Conservation (phyloP, 2,113 vertebrate species). For the Myotis davidii region DNA sequence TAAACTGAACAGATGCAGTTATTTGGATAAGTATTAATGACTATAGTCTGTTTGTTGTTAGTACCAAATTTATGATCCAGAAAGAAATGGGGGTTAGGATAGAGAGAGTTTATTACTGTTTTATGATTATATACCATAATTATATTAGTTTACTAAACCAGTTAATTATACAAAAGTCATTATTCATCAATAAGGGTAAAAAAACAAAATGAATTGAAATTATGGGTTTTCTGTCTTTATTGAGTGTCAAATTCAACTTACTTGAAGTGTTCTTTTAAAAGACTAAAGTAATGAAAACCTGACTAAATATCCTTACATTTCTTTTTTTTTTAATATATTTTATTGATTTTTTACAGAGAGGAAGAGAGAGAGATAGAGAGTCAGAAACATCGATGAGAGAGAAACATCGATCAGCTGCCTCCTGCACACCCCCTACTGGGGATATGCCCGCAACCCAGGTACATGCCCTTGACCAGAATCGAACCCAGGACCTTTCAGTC, state of each 20-base stretch:
- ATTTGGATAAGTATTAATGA: not conserved
- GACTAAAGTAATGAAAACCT: not conserved
- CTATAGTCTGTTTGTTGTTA: not conserved
- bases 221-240: not conserved
- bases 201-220: not conserved
- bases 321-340: too few species aligned
- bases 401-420: too few species aligned
- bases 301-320: not conserved
- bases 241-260: constrained; percentile 13
- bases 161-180: constrained; percentile 14
- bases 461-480: too few species aligned
- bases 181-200: not conserved
- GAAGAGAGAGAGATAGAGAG: too few species aligned
- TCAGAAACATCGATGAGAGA: too few species aligned
- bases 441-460: too few species aligned
- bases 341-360: too few species aligned
- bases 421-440: too few species aligned
- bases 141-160: constrained; percentile 22
- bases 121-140: not conserved
- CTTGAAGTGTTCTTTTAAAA: constrained; percentile 17
- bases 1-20: not conserved
- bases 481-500: too few species aligned
- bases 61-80: not conserved
- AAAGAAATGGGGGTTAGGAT: not conserved
- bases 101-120: not conserved